phyloP scores from a whole-genome alignment of 35 echinoderm and acorn worm genomes.

The Ptychodera flava region DNA sequence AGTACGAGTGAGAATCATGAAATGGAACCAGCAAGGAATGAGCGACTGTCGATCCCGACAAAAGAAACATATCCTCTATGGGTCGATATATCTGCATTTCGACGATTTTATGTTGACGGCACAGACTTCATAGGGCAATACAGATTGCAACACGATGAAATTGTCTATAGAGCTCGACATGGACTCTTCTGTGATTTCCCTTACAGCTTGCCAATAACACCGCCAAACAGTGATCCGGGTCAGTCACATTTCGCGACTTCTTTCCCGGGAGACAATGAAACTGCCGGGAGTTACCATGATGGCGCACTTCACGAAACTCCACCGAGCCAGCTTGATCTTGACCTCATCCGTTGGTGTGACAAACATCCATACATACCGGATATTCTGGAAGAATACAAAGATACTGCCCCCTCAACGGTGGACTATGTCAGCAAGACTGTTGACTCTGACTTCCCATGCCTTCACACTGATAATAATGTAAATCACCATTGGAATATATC shows the following conservation, averaged over 20 bases:
- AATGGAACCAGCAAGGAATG: not conserved
- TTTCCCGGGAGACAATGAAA: too few relatives aligned
- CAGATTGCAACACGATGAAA: not conserved
- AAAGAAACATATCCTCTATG: not conserved
- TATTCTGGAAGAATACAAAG: not conserved
- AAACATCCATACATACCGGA: not conserved
- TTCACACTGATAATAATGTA: too few relatives aligned
- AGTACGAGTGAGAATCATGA: not conserved
- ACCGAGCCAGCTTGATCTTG: not conserved
- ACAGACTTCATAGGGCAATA: not conserved
- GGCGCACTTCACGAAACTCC: not conserved
- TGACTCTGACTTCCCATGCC: too few relatives aligned
- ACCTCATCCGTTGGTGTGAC: not conserved
- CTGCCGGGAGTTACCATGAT: too few relatives aligned
- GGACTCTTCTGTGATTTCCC: too few relatives aligned
- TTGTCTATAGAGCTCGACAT: not conserved
- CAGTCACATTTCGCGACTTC: too few relatives aligned
- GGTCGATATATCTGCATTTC: too few relatives aligned
- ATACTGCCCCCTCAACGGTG: too few relatives aligned
- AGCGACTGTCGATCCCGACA: not conserved
- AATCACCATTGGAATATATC: too few relatives aligned
- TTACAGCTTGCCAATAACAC: not conserved
- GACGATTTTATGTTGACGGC: not conserved
- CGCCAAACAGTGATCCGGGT: not conserved
- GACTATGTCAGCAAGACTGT: too few relatives aligned